Evolutionary conservation across 2,113 vertebrate genomes (phyloP).

Genomic region (Chamaea fasciata): DNA sequence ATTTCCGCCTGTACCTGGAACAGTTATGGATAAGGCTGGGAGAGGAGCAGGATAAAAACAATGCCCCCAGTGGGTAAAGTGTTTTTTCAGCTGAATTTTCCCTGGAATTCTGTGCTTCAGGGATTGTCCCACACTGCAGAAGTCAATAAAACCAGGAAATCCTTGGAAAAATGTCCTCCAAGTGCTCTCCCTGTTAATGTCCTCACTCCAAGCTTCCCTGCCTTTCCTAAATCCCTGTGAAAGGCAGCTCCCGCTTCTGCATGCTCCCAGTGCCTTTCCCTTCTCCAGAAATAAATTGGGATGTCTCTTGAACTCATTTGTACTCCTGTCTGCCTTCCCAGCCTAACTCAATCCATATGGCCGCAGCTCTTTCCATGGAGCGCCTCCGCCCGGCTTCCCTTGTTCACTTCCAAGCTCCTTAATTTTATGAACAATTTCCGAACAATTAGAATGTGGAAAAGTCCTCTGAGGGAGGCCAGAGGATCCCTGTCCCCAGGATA

Average conservation of each 20-base stretch:
- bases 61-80: not conserved
- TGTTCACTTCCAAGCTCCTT: slow-evolving; percentile 50
- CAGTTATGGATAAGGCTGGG: not conserved
- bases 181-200: not conserved
- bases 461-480: slow-evolving; percentile 52
- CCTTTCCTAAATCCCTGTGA: not conserved
- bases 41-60: not conserved
- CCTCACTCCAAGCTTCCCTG: not conserved
- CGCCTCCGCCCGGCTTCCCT: slow-evolving; percentile 39
- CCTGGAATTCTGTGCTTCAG: not conserved
- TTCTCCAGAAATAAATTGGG: slow-evolving; percentile 62
- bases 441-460: slow-evolving; percentile 65
- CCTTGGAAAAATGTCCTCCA: not conserved
- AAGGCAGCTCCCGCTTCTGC: not conserved
- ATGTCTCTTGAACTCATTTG: slow-evolving; percentile 67
- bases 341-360: slow-evolving; percentile 69
- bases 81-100: not conserved
- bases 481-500: slow-evolving; percentile 1
- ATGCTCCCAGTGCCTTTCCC: not conserved
- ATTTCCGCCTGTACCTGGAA: fast-evolving
- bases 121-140: fast-evolving
- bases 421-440: slow-evolving; percentile 77
- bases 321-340: slow-evolving; percentile 25
- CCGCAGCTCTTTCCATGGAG: not conserved
- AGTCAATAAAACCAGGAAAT: not conserved